Evolutionary conservation across 2,113 vertebrate genomes (phyloP), one percentile per base, ranked within the genome.

Genomic region (Tragelaphus scriptus): DNA sequence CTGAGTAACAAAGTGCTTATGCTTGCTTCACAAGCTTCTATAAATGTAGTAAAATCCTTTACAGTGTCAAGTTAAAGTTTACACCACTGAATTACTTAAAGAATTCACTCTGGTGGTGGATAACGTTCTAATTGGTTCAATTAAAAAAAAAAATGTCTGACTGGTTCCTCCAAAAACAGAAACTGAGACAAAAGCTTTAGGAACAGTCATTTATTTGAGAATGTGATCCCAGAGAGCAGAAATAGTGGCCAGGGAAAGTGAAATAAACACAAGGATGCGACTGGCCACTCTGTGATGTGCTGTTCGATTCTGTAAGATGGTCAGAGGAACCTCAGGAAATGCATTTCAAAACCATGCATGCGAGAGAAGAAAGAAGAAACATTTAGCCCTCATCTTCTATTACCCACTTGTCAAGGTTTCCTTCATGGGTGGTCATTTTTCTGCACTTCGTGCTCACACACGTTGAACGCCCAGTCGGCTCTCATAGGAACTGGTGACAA

Each of bases 21-120:
- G 36, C 65, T 94, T 77, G 32, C 65, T 94, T 77, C 65, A 47
- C n/a, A 56, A 94, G 28, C 51, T 90, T 77, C 80, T 88, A 36
- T 47, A 88, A 88, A 86, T 40, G 6, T 13, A n/a, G 40, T 63
- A 71, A 44, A 79, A 82, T 47, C 30, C 17, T 75, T 90, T 44
- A 77, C 71, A 77, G 71, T 44, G 21, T 44, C 23, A 44, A 77
- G 71, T 44, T 44, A 44, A 77, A 44, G 23, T 77, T 77, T 26
- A 61, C 0, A 3, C 17, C 5, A 1, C 56, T 26, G 55, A 68
- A 49, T 94, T 81, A 80, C 25, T 56, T 90, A 85, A 96, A 40
- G 56, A 77, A 89, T 91, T 95, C 56, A 49, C n/a, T 49, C 26
- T 47, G n/a, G 30, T 65, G 58, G 10, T 56, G 8, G 89, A 36